Base-by-base conservation (phyloP, 1,140 invertebrate species). In the Hyposmocoma kahamanoa region DNA sequence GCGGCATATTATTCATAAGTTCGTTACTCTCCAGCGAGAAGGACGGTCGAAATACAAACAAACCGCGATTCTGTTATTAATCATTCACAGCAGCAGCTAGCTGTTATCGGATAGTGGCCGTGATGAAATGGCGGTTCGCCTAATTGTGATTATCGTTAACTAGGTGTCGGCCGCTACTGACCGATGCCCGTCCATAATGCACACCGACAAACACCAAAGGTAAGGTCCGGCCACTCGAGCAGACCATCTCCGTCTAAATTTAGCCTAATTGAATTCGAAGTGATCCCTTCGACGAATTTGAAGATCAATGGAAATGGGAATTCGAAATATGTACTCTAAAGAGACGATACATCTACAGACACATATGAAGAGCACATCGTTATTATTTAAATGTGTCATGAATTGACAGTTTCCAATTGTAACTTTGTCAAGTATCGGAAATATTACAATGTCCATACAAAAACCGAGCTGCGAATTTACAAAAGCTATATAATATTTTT, bases 1-100 rank as follows among this genome's bases (percentile, higher is more conserved):
- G 62, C 56, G 21, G 53, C 54, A 62, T 71, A 75, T 72, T 81
- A 81, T 79, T 80, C 74, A 83, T 79, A 77, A 83, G 72, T 78
- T 80, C 72, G 71, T 72, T 72, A 57, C 61, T 67, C 65, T 51
- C 58, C 53, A 53, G 56, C 52, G 61, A 66, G 8, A 20, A 19
- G 39, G 32, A 66, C 67, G 60, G 64, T 71, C 62, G 46, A 66
- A 69, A 67, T 62, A 68, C 75, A 80, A 81, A 84, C 77, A 81
- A 69, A 67, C 72, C 59, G 56, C 62, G 67, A 66, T 63, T 70
- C 67, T 45, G 54, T 69, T 70, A 81, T 84, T 79, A 81, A 81
- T 80, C 68, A 84, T 81, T 80, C 74, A 78, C 59, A 51, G 47
- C 50, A 51, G 47, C 50, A 54, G 62, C 60, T 68, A 54, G 61